These are phyloP conservation scores for Cryptocephalus primarius DNA, from an alignment of 2,888 invertebrate species.

Conservation along the genomic window DNA sequence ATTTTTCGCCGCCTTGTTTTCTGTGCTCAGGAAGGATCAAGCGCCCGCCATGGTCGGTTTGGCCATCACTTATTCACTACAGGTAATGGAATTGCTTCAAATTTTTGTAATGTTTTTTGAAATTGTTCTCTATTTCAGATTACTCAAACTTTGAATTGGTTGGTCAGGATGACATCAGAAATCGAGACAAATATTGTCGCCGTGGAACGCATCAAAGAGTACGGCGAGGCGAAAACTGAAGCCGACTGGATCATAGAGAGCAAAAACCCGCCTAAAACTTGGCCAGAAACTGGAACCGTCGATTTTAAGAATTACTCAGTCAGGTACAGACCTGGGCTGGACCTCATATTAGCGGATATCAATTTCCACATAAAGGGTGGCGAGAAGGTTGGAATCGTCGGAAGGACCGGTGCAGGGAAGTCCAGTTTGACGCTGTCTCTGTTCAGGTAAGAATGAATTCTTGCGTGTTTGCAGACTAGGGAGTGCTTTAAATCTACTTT, in stretches of 20 bases:
- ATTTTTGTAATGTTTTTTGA: too few species aligned
- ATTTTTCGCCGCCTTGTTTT: slow-evolving; percentile 86
- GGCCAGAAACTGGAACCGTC: slow-evolving; percentile 76
- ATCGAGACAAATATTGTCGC: slow-evolving; percentile 96
- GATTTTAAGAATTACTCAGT: slow-evolving; percentile 73
- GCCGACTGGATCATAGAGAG: slow-evolving; percentile 63
- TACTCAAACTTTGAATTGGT: slow-evolving; percentile 91
- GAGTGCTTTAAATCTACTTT: too few species aligned
- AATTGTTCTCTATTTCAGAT: slow-evolving; percentile 47
- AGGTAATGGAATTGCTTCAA: slow-evolving; percentile 40
- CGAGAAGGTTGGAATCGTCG: slow-evolving; percentile 85
- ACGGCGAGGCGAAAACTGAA: slow-evolving; percentile 75
- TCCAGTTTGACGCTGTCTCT: slow-evolving; percentile 78
- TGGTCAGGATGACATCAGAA: slow-evolving; percentile 91
- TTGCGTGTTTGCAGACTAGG: neutral
- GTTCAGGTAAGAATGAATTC: slow-evolving; percentile 48
- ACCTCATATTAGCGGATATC: slow-evolving; percentile 73
- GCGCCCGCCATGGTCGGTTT: slow-evolving; percentile 76
- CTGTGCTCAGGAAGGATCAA: slow-evolving; percentile 65
- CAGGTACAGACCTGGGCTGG: slow-evolving; percentile 74
- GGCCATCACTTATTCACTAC: slow-evolving; percentile 77
- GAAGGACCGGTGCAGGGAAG: slow-evolving; percentile 85
- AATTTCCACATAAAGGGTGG: slow-evolving; percentile 66
- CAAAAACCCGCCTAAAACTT: slow-evolving; percentile 50
- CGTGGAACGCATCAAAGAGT: slow-evolving; percentile 93